phyloP scores from a whole-genome alignment of 2,888 invertebrate species.

The Torymus texanus region DNA sequence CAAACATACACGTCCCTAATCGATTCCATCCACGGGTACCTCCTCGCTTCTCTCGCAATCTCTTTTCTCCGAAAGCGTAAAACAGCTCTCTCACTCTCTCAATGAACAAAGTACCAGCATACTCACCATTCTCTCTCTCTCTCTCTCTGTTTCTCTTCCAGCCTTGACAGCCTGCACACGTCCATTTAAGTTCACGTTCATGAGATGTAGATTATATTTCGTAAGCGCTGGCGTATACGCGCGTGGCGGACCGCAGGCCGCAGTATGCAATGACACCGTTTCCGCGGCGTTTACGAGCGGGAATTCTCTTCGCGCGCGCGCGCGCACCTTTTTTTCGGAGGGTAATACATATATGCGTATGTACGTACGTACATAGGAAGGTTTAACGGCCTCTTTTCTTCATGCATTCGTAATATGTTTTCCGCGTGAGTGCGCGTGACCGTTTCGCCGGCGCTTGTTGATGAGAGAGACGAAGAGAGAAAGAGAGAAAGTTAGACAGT shows the following conservation, averaged over 20 bases:
- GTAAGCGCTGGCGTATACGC: slow-evolving; percentile 54
- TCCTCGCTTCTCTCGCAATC: not conserved
- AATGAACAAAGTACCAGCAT: slow-evolving; percentile 8
- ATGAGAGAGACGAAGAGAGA: too few relatives aligned
- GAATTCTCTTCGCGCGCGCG: slow-evolving; percentile 51
- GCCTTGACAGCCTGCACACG: slow-evolving; percentile 16
- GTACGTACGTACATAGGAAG: not conserved
- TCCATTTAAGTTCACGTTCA: slow-evolving; percentile 58
- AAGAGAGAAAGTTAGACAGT: too few relatives aligned
- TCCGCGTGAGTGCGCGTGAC: not conserved
- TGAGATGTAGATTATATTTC: slow-evolving; percentile 57
- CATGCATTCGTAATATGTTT: slow-evolving; percentile 51
- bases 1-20: not conserved
- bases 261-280: slow-evolving; percentile 58
- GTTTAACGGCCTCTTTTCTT: slow-evolving; percentile 33
- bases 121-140: not conserved
- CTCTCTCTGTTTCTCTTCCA: not conserved
- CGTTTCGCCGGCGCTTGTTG: not conserved
- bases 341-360: too few relatives aligned
- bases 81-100: not conserved
- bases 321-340: slow-evolving; percentile 3
- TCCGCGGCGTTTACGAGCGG: slow-evolving; percentile 58
- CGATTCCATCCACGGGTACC: slow-evolving; percentile 23
- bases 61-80: slow-evolving; percentile 37
- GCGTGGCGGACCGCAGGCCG: slow-evolving; percentile 31